Evolutionary conservation across 2,888 invertebrate genomes (phyloP).

Genomic region (Mellilla xanthometata): DNA sequence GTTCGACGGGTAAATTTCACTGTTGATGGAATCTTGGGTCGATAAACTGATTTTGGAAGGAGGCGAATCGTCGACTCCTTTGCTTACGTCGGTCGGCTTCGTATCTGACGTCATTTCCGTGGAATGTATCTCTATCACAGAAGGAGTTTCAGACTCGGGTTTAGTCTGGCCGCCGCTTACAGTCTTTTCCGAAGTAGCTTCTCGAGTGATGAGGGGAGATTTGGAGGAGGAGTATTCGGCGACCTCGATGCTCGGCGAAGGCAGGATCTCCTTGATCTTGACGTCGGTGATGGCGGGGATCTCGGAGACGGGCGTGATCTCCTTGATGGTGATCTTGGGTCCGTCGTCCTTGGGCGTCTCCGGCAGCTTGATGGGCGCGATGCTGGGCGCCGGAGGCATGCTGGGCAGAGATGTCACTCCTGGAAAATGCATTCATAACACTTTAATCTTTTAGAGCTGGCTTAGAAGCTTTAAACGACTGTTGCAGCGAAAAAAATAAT

Average conservation of each 20-base stretch:
- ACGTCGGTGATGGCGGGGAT: slow-evolving; percentile 71
- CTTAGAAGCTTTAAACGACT: too few relatives aligned
- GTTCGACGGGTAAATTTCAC: slow-evolving; percentile 57
- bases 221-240: slow-evolving; percentile 69
- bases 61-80: slow-evolving; percentile 43
- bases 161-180: slow-evolving; percentile 40
- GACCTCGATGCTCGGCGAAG: slow-evolving; percentile 62
- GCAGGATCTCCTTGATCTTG: slow-evolving; percentile 72
- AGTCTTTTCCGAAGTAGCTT: slow-evolving; percentile 64
- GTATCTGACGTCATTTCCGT: slow-evolving; percentile 36
- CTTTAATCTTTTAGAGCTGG: too few relatives aligned
- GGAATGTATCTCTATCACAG: slow-evolving; percentile 49
- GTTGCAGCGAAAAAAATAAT: too few relatives aligned
- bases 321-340: slow-evolving; percentile 81
- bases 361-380: slow-evolving; percentile 39
- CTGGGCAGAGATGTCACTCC: slow-evolving; percentile 66
- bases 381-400: slow-evolving; percentile 43
- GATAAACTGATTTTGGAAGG: slow-evolving; percentile 70
- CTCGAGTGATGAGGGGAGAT: slow-evolving; percentile 68
- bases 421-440: slow-evolving; percentile 34
- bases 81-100: slow-evolving; percentile 41
- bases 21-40: slow-evolving; percentile 61
- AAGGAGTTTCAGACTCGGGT: slow-evolving; percentile 52
- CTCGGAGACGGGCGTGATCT: slow-evolving; percentile 82
- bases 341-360: slow-evolving; percentile 49